phyloP scores from a whole-genome alignment of 1,140 invertebrate genomes.

The Octopus sinensis region DNA sequence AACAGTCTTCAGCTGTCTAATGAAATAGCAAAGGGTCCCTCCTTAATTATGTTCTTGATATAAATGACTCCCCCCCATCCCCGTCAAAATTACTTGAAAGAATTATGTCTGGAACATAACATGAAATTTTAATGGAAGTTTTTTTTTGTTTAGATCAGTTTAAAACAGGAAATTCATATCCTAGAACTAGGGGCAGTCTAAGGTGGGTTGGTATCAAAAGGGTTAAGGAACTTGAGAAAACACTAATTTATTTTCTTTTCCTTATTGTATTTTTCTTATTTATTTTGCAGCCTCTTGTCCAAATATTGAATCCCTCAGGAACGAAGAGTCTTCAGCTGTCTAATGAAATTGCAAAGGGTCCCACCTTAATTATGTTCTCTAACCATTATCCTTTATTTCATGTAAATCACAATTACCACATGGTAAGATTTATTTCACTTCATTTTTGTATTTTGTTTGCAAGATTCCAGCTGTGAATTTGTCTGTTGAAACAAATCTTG shows the following conservation, averaged over 20 bases:
- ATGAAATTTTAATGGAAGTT: too few species aligned
- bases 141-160: too few species aligned
- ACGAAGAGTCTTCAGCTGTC: conserved; percentile 50
- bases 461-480: too few species aligned
- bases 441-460: too few species aligned
- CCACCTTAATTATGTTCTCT: conserved; percentile 52
- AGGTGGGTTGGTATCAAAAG: too few species aligned
- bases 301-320: conserved; percentile 49
- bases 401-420: conserved; percentile 41
- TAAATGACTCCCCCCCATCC: too few species aligned
- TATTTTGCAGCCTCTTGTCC: conserved; percentile 38
- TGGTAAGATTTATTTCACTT: conserved; percentile 34
- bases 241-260: not conserved
- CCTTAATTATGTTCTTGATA: conserved; percentile 47
- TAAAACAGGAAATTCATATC: too few species aligned
- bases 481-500: too few species aligned
- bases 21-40: conserved; percentile 43
- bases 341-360: conserved; percentile 39
- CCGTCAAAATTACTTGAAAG: too few species aligned
- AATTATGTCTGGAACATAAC: too few species aligned
- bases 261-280: not conserved
- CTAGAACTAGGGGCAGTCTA: too few species aligned
- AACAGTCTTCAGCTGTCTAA: conserved; percentile 38
- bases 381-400: conserved; percentile 42
- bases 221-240: not conserved